Conservation (phyloP, 2,113 vertebrate species). For the Heteronetta atricapilla region DNA sequence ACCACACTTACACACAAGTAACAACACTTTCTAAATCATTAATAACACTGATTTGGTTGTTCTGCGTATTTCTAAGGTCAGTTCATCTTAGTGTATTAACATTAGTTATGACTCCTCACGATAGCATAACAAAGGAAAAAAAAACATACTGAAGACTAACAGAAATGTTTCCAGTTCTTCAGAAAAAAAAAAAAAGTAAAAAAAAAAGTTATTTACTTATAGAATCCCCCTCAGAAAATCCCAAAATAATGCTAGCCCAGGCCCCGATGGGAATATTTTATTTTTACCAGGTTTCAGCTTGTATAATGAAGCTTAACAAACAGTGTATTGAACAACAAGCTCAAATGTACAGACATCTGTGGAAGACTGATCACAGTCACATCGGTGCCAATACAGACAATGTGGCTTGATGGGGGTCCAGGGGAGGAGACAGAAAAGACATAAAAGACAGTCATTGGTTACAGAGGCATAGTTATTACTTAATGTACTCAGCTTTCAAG, state of each 20-base stretch:
- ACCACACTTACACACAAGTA: background rate
- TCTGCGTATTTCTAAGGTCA: background rate
- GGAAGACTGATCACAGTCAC: background rate
- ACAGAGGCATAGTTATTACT: conserved; percentile 40
- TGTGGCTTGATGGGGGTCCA: background rate
- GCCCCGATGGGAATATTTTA: background rate
- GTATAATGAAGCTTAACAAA: background rate
- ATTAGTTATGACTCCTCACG: background rate
- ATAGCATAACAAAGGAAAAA: background rate
- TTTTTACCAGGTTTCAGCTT: background rate
- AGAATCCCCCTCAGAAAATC: background rate
- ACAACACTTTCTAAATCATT: background rate
- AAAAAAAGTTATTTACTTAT: background rate
- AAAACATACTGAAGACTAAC: background rate
- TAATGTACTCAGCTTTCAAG: conserved; percentile 60
- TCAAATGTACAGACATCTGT: background rate
- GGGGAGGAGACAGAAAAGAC: background rate
- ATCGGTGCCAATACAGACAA: background rate
- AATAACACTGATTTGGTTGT: background rate
- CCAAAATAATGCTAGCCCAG: background rate
- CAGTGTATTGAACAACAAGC: conserved; percentile 23
- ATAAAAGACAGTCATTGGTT: conserved; percentile 25
- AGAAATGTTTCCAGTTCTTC: background rate
- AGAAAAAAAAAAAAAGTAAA: background rate
- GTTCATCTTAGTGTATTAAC: background rate